Evolutionary conservation across 2,888 invertebrate genomes (phyloP).

Genomic region (Hydropsyche betteni): DNA sequence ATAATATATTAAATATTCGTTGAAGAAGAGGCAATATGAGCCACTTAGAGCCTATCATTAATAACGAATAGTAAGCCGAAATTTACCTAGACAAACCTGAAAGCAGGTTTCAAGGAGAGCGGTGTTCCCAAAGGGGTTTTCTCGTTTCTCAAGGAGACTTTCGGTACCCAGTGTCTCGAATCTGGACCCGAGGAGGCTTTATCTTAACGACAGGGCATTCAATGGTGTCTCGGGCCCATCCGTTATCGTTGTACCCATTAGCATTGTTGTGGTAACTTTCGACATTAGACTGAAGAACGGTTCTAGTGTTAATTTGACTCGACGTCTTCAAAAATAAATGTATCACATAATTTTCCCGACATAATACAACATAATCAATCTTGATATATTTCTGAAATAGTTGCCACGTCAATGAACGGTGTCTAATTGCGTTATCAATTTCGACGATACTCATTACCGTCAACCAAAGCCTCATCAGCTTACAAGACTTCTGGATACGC

Average conservation of each 20-base stretch:
- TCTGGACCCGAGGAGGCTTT: slow-evolving; percentile 29
- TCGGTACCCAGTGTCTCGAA: not conserved
- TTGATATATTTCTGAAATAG: too few species aligned
- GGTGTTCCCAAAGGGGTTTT: slow-evolving; percentile 7
- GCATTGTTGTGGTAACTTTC: slow-evolving; percentile 47
- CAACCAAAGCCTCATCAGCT: too few species aligned
- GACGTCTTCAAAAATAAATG: too few species aligned
- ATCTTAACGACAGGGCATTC: slow-evolving; percentile 40
- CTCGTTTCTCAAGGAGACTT: not conserved
- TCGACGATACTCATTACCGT: too few species aligned
- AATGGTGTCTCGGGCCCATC: slow-evolving; percentile 35
- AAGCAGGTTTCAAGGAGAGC: not conserved
- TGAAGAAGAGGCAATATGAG: too few species aligned
- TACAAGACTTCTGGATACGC: too few species aligned
- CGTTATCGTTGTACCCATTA: slow-evolving; percentile 45
- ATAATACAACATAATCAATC: too few species aligned
- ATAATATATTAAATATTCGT: too few species aligned
- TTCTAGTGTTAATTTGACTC: too few species aligned
- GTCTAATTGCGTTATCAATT: too few species aligned
- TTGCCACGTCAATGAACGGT: too few species aligned
- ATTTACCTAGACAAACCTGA: slow-evolving; percentile 20
- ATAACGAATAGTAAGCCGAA: not conserved
- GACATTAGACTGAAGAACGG: slow-evolving; percentile 35
- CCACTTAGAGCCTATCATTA: slow-evolving; percentile 4
- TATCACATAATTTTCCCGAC: too few species aligned